phyloP scores from a whole-genome alignment of 2,888 invertebrate species.

The Tachina fera region DNA sequence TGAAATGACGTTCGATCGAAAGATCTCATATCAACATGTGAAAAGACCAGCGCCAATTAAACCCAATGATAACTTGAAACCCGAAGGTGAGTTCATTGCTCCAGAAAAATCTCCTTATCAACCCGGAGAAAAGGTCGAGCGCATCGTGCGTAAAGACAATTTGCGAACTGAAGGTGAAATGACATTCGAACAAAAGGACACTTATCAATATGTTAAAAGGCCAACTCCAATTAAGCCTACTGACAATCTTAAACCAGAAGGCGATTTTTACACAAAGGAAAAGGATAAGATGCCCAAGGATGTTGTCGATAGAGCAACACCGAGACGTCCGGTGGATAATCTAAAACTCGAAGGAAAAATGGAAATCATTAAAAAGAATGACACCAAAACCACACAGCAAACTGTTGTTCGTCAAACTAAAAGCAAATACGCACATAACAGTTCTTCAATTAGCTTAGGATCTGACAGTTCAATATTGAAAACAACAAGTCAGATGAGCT shows the following conservation, averaged over 20 bases:
- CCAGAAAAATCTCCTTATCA: constrained; percentile 82
- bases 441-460: constrained; percentile 87
- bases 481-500: constrained; percentile 86
- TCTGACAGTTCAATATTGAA: constrained; percentile 84
- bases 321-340: constrained; percentile 86
- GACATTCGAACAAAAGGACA: constrained; percentile 74
- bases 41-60: constrained; percentile 81
- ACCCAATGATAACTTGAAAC: constrained; percentile 83
- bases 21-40: constrained; percentile 80
- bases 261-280: constrained; percentile 82
- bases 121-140: constrained; percentile 83
- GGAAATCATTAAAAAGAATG: constrained; percentile 76
- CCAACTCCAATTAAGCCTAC: constrained; percentile 83
- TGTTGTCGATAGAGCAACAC: constrained; percentile 83
- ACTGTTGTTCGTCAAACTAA: constrained; percentile 70
- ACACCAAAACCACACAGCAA: constrained; percentile 66
- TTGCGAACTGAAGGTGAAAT: constrained; percentile 83
- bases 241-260: constrained; percentile 85
- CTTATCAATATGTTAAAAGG: constrained; percentile 80
- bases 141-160: constrained; percentile 83
- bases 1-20: constrained; percentile 71
- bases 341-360: constrained; percentile 85
- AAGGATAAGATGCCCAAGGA: constrained; percentile 83
- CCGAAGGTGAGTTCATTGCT: constrained; percentile 83
- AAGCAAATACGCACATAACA: constrained; percentile 75